Conservation (phyloP, 2,113 vertebrate species). For the Galeopterus variegatus region DNA sequence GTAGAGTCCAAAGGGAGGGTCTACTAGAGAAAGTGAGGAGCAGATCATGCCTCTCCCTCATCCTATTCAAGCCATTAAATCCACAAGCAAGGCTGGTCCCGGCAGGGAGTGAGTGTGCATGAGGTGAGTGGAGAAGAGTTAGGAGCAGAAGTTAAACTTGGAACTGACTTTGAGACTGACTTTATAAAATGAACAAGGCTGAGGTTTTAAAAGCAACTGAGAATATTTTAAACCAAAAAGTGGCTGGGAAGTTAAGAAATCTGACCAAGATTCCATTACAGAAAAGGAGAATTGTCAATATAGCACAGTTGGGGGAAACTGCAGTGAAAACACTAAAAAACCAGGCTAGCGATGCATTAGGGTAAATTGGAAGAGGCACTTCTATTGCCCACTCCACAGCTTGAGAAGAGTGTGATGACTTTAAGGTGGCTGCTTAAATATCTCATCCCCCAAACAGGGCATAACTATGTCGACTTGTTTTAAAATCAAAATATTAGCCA, state of each 20-base stretch:
- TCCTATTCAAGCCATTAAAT: neutral
- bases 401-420: neutral
- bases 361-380: neutral
- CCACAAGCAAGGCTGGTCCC: neutral
- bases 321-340: neutral
- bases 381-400: neutral
- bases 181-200: neutral
- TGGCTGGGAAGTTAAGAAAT: slow-evolving; percentile 35
- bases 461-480: neutral
- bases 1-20: neutral
- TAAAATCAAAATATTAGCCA: neutral
- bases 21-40: neutral
- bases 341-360: neutral
- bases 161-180: neutral
- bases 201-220: slow-evolving; percentile 28
- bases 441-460: neutral
- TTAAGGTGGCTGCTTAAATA: neutral
- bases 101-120: rapidly evolving
- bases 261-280: slow-evolving; percentile 2
- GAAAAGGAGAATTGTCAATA: neutral
- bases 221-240: slow-evolving; percentile 23
- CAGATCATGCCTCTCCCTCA: neutral
- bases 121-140: neutral
- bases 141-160: neutral
- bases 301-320: neutral